These are phyloP conservation scores for Cossypha heuglini DNA, from an alignment of 2,797 vertebrate genomes.

Conservation along the genomic window DNA sequence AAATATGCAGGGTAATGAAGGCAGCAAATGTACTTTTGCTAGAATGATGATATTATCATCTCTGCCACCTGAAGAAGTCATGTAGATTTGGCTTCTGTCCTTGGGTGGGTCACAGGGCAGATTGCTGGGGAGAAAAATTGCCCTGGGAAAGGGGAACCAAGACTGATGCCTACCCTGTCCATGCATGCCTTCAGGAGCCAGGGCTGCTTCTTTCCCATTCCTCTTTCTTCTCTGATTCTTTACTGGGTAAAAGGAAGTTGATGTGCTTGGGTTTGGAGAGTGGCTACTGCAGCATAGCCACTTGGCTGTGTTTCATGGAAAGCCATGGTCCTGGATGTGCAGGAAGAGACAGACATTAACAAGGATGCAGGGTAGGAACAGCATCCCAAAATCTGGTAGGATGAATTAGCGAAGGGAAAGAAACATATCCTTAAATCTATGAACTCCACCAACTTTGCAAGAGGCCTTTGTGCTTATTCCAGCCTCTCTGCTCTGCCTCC, in stretches of 20 bases:
- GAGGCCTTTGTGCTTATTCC: not conserved
- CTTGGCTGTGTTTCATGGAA: not conserved
- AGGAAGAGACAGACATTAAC: not conserved
- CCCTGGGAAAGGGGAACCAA: not conserved
- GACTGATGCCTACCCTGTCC: not conserved
- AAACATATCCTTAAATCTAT: not conserved
- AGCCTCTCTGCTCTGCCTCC: not conserved
- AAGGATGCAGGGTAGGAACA: not conserved
- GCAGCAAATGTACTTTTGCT: not conserved
- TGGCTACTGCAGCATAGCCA: fast-evolving
- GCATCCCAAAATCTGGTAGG: not conserved
- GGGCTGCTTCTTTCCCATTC: not conserved
- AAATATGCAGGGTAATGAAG: not conserved
- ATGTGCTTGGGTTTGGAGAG: not conserved
- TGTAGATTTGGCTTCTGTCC: not conserved
- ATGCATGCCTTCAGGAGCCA: not conserved
- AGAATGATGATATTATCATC: not conserved
- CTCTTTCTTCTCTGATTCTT: not conserved
- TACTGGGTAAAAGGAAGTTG: not conserved
- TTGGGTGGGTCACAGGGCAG: not conserved
- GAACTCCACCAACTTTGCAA: not conserved
- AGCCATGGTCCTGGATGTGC: not conserved
- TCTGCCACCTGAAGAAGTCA: not conserved
- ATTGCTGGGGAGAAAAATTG: not conserved
- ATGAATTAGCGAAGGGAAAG: not conserved